Percentiles rank a stretch among this genome's conserved stretches.
phyloP scores from a whole-genome alignment of 2,113 vertebrate genomes.

The Setophaga kirtlandii region DNA sequence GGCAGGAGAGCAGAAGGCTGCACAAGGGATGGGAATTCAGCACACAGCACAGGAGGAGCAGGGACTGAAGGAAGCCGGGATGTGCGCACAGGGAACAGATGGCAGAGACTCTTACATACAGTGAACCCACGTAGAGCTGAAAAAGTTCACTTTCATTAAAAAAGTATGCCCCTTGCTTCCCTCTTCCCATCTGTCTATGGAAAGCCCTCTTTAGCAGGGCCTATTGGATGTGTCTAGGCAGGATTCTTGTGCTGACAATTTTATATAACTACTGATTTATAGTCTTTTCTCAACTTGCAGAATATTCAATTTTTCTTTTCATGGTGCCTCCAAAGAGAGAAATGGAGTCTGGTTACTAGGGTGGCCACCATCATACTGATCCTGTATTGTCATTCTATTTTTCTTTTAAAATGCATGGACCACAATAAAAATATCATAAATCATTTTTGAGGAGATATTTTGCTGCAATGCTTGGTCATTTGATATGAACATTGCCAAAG shows the following conservation, averaged over 20 bases:
- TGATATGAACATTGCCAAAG: not conserved
- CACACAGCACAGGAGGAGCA: not conserved
- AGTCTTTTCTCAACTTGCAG: not conserved
- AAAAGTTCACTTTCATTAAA: not conserved
- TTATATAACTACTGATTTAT: not conserved
- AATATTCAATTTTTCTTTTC: not conserved
- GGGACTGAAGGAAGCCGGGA: not conserved
- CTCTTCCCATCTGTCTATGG: constrained; percentile 27
- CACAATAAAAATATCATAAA: not conserved
- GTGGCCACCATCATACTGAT: not conserved
- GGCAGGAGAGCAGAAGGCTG: not conserved
- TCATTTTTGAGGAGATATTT: not conserved
- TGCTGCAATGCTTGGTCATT: not conserved
- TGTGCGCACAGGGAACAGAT: constrained; percentile 30
- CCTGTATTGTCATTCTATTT: not conserved
- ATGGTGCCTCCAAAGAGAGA: not conserved
- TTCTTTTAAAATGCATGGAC: not conserved
- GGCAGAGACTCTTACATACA: constrained; percentile 10
- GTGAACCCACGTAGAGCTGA: not conserved
- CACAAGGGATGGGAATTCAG: not conserved
- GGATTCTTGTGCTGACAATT: not conserved
- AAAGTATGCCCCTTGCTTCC: constrained; percentile 9
- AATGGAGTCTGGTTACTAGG: not conserved
- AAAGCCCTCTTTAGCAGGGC: not conserved
- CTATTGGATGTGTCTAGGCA: not conserved